Percentiles rank a stretch among this genome's conserved stretches.
phyloP scores from a whole-genome alignment of 2,797 vertebrate genomes.

The Pogonophryne albipinna region DNA sequence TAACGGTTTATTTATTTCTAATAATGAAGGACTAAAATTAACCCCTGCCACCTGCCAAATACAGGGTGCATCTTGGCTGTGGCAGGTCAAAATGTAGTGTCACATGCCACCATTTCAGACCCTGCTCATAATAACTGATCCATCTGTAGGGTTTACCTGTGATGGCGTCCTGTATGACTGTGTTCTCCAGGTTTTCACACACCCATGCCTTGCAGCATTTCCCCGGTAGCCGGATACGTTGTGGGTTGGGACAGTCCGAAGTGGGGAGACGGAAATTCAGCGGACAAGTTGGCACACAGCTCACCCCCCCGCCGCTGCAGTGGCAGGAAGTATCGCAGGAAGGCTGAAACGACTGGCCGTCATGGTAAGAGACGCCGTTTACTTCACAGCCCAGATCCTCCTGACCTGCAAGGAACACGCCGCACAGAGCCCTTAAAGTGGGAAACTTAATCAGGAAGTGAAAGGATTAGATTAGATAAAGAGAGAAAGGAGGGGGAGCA shows the following conservation, averaged over 20 bases:
- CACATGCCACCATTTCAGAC: no score
- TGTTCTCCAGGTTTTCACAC: conserved; percentile 86
- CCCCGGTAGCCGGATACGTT: conserved; percentile 85
- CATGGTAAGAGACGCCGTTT: conserved; percentile 87
- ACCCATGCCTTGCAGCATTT: conserved; percentile 96
- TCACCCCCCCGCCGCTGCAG: conserved; percentile 90
- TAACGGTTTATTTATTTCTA: no score
- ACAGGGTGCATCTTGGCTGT: no score
- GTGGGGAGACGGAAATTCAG: conserved; percentile 86
- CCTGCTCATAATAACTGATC: not conserved
- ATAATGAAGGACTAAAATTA: no score
- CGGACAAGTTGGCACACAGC: conserved; percentile 89
- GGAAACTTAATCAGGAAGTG: conserved; percentile 52
- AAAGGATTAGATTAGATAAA: conserved; percentile 17
- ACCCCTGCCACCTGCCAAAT: no score
- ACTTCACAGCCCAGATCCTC: conserved; percentile 88
- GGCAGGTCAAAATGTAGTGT: no score
- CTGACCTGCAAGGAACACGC: conserved; percentile 80
- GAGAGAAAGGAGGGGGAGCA: not conserved
- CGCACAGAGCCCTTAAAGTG: conserved; percentile 9
- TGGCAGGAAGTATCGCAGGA: conserved; percentile 89
- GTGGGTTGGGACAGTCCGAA: conserved; percentile 90
- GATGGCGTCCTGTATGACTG: conserved; percentile 77
- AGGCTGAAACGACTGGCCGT: conserved; percentile 93
- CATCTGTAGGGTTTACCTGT: conserved; percentile 74